Conservation (phyloP, 2,113 vertebrate genomes). For the Limnothrissa miodon region DNA sequence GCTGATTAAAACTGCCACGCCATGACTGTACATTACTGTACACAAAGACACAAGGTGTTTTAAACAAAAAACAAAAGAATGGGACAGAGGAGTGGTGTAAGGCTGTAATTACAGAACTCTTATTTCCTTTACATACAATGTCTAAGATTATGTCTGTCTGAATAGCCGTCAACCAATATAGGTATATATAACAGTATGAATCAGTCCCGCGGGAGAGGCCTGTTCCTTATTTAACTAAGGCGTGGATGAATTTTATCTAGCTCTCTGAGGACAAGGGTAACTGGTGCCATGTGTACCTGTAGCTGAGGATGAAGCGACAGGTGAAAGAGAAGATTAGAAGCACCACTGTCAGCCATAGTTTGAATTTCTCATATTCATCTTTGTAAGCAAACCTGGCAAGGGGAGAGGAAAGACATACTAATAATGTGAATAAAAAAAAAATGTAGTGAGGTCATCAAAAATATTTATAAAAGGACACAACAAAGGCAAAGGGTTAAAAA, state of each 20-base stretch:
- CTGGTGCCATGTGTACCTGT: slow-evolving; percentile 73
- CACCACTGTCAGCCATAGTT: slow-evolving; percentile 91
- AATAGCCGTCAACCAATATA: neutral
- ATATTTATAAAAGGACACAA: neutral
- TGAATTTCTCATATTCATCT: slow-evolving; percentile 97
- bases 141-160: neutral
- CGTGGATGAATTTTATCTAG: neutral
- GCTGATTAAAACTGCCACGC: neutral
- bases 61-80: neutral
- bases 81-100: neutral
- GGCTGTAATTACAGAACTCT: neutral
- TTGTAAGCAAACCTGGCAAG: slow-evolving; percentile 90
- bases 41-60: neutral
- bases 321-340: slow-evolving; percentile 90
- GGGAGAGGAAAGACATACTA: neutral
- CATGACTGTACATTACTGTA: neutral
- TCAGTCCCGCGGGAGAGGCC: neutral
- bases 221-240: neutral
- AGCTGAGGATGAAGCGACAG: slow-evolving; percentile 88
- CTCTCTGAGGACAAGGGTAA: neutral
- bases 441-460: neutral
- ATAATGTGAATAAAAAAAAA: neutral
- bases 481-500: neutral
- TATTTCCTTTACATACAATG: neutral
- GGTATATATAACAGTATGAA: neutral